These are phyloP conservation scores for Pao palembangensis DNA, from an alignment of 2,113 vertebrate species.

Conservation along the genomic window DNA sequence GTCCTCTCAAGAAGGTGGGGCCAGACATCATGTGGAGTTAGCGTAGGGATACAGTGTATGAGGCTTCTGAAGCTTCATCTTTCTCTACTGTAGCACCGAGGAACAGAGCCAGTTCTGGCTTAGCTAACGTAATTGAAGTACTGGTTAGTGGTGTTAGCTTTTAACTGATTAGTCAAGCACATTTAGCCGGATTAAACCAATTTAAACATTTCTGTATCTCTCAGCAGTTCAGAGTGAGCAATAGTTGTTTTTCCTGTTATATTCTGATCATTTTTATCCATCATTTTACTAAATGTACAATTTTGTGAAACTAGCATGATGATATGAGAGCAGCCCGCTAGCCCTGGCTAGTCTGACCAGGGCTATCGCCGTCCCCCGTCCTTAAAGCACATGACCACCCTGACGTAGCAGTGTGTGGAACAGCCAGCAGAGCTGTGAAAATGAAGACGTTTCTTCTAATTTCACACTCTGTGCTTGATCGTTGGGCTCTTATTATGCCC, in stretches of 20 bases:
- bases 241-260: background rate
- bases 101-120: too few relatives aligned
- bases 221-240: too few relatives aligned
- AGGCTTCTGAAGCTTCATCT: too few relatives aligned
- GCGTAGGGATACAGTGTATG: too few relatives aligned
- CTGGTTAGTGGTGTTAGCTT: too few relatives aligned
- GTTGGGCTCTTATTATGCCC: slow-evolving; percentile 74
- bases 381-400: slow-evolving; percentile 68
- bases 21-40: too few relatives aligned
- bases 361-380: slow-evolving; percentile 52
- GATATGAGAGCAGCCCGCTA: slow-evolving; percentile 35
- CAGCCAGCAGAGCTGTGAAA: slow-evolving; percentile 68
- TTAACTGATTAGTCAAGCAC: too few relatives aligned
- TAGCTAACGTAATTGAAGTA: too few relatives aligned
- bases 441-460: slow-evolving; percentile 81
- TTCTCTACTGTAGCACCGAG: too few relatives aligned
- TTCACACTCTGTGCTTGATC: slow-evolving; percentile 77
- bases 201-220: too few relatives aligned
- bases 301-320: background rate
- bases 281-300: background rate
- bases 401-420: slow-evolving; percentile 31
- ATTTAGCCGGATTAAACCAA: too few relatives aligned
- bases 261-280: background rate
- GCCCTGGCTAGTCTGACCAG: slow-evolving; percentile 41
- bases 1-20: too few relatives aligned